phyloP scores from a whole-genome alignment of 2,113 vertebrate genomes.

The Crotophaga sulcirostris region DNA sequence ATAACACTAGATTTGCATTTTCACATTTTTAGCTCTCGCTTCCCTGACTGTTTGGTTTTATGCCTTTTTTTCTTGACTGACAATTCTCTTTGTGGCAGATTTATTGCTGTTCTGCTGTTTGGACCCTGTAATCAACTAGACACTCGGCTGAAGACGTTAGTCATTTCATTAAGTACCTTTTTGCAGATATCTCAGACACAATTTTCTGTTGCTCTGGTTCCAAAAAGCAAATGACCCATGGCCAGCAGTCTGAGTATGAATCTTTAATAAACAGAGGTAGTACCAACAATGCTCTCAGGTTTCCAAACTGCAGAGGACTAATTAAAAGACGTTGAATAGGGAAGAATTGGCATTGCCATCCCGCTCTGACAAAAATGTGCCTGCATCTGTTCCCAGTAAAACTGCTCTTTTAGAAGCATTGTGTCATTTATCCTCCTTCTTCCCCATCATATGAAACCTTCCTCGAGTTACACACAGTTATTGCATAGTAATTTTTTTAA shows the following conservation, averaged over 20 bases:
- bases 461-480: neutral
- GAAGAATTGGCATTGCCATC: neutral
- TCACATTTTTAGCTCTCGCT: conserved; percentile 46
- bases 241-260: conserved; percentile 47
- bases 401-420: neutral
- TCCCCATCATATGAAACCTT: neutral
- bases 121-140: conserved; percentile 42
- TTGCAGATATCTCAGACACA: conserved; percentile 18
- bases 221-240: conserved; percentile 60
- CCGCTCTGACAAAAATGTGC: neutral
- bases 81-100: conserved; percentile 48
- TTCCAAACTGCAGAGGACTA: conserved; percentile 38
- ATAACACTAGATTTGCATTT: conserved; percentile 58
- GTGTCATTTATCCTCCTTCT: neutral
- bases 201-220: conserved; percentile 47
- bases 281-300: conserved; percentile 18
- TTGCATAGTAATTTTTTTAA: neutral
- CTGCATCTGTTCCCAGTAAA: conserved; percentile 16
- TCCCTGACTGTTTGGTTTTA: conserved; percentile 52
- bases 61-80: conserved; percentile 41
- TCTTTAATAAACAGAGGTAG: conserved; percentile 64
- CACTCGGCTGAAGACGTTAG: conserved; percentile 47
- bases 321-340: conserved; percentile 33
- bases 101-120: conserved; percentile 47
- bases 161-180: conserved; percentile 55